Percentiles rank a stretch among this genome's conserved stretches.
phyloP scores from a whole-genome alignment of 2,888 invertebrate species.

The Loripinus fragilis region DNA sequence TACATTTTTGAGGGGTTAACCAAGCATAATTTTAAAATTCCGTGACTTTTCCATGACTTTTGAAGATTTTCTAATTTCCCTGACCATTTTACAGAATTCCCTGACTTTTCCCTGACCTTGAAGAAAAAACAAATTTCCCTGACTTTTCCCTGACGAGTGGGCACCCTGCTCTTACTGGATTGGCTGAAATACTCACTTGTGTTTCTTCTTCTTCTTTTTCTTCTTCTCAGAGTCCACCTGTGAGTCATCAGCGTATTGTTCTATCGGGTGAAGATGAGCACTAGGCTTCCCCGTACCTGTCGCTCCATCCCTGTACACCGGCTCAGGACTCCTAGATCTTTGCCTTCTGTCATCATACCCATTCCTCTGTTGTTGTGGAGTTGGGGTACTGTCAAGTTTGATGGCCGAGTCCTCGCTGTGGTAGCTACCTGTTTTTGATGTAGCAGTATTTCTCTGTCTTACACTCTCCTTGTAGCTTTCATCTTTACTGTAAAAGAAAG shows the following conservation, averaged over 20 bases:
- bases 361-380: slow-evolving; percentile 34
- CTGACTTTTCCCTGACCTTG: no score
- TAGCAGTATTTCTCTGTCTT: slow-evolving; percentile 7
- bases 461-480: slow-evolving; percentile 41
- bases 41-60: no score
- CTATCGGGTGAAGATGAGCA: not conserved
- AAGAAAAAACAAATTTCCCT: no score
- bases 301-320: not conserved
- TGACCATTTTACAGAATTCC: no score
- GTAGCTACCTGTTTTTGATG: slow-evolving; percentile 27
- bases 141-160: no score
- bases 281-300: not conserved
- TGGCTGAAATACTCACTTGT: not conserved
- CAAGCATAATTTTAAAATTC: no score
- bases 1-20: no score
- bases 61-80: no score
- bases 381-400: slow-evolving; percentile 26
- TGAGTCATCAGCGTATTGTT: not conserved
- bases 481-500: slow-evolving; percentile 42
- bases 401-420: slow-evolving; percentile 44
- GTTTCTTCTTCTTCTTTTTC: slow-evolving; percentile 13
- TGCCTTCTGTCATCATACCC: not conserved
- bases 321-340: not conserved
- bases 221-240: not conserved
- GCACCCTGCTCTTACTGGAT: no score